phyloP scores from a whole-genome alignment of 2,888 invertebrate species.

The Cheilosia urbana region DNA sequence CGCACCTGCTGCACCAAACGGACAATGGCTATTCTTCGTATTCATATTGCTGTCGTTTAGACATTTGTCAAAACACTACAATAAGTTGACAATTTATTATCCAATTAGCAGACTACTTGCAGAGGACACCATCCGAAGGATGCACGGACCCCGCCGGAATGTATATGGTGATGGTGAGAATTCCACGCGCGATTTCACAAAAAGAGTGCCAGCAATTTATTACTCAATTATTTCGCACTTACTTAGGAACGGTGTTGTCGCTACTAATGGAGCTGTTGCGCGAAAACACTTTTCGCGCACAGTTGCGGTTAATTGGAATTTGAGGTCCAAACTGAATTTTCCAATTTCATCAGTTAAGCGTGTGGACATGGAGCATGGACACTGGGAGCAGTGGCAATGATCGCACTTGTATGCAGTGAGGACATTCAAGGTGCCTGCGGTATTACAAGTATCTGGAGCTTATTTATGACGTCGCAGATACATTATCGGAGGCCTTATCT shows the following conservation, averaged over 20 bases:
- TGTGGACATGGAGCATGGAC: background rate
- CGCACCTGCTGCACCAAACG: slow-evolving; percentile 47
- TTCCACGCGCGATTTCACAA: slow-evolving; percentile 53
- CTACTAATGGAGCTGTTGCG: slow-evolving; percentile 73
- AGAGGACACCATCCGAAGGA: slow-evolving; percentile 46
- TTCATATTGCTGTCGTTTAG: slow-evolving; percentile 53
- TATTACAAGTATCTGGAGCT: slow-evolving; percentile 66
- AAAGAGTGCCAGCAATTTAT: slow-evolving; percentile 67
- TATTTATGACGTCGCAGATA: slow-evolving; percentile 71
- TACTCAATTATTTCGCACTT: slow-evolving; percentile 75
- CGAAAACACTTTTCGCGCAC: slow-evolving; percentile 53
- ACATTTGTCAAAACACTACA: slow-evolving; percentile 72
- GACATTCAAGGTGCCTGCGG: slow-evolving; percentile 28
- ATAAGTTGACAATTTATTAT: slow-evolving; percentile 73
- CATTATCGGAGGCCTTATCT: slow-evolving; percentile 69
- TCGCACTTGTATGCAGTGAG: background rate
- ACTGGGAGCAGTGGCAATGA: slow-evolving; percentile 7
- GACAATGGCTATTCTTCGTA: slow-evolving; percentile 48
- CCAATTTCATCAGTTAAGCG: slow-evolving; percentile 50
- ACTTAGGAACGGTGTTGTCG: slow-evolving; percentile 66
- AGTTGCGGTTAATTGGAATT: slow-evolving; percentile 67
- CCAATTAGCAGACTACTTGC: slow-evolving; percentile 67
- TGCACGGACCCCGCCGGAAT: slow-evolving; percentile 38
- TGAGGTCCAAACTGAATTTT: slow-evolving; percentile 57
- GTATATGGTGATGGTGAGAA: slow-evolving; percentile 42